Evolutionary conservation across 2,888 invertebrate genomes (phyloP).

Genomic region (Nephrotoma appendiculata): DNA sequence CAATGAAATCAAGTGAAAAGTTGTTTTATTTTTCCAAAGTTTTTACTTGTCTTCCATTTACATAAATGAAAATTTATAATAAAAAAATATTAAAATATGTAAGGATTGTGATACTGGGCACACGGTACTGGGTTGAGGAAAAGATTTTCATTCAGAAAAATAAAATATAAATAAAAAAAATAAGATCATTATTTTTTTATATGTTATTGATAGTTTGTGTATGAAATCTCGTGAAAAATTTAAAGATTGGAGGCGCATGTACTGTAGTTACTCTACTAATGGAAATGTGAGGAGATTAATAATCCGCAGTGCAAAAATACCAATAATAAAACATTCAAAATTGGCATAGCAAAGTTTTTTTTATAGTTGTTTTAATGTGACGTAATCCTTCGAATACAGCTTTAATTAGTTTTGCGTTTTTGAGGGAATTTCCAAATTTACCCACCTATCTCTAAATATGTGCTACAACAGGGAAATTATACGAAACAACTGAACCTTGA

Average conservation of each 20-base stretch:
- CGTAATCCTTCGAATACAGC: not conserved
- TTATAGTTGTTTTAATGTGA: not conserved
- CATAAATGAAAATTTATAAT: not conserved
- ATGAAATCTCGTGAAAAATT: not conserved
- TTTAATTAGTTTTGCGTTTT: not conserved
- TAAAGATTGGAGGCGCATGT: not conserved
- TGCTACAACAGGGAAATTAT: too few relatives aligned
- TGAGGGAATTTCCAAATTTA: not conserved
- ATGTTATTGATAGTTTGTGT: not conserved
- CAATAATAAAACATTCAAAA: not conserved
- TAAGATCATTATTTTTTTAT: not conserved
- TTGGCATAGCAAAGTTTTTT: not conserved
- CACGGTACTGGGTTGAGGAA: not conserved
- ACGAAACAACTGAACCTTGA: too few relatives aligned
- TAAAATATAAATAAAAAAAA: not conserved
- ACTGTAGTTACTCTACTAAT: not conserved
- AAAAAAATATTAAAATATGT: not conserved
- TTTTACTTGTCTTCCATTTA: not conserved
- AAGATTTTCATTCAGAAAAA: not conserved
- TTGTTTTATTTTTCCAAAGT: not conserved
- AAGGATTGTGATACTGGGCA: not conserved
- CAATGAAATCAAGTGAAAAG: not conserved
- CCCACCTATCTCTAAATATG: too few relatives aligned
- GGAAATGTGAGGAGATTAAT: not conserved
- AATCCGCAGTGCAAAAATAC: not conserved